Evolutionary conservation across 2,113 vertebrate species (phyloP).

Genomic region (Myiopsitta monachus): DNA sequence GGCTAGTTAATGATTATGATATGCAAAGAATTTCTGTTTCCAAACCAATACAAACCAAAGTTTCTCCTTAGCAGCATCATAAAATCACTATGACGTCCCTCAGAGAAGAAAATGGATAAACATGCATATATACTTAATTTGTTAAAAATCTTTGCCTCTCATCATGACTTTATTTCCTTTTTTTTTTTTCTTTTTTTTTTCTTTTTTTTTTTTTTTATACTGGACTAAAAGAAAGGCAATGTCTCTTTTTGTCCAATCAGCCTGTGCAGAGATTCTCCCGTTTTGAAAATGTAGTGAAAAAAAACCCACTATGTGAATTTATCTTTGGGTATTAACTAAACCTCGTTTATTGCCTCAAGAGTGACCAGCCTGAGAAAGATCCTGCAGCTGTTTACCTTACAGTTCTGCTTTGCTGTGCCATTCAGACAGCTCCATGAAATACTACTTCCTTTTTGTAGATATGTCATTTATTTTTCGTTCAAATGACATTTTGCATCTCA

Average conservation of each 20-base stretch:
- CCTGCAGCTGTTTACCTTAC: neutral
- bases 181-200: neutral
- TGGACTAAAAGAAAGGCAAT: neutral
- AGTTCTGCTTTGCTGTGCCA: neutral
- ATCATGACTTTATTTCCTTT: neutral
- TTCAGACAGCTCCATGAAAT: neutral
- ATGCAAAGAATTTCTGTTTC: conserved; percentile 59
- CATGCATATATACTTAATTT: neutral
- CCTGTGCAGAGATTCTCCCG: neutral
- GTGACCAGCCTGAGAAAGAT: neutral
- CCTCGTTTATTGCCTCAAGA: neutral
- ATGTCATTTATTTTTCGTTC: neutral
- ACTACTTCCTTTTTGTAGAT: neutral
- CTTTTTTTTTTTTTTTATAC: neutral
- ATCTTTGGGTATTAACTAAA: neutral
- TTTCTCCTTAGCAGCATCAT: conserved; percentile 31
- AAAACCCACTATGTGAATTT: neutral
- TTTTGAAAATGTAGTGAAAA: neutral
- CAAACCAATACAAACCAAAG: conserved; percentile 40
- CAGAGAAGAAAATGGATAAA: neutral
- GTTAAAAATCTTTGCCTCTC: neutral
- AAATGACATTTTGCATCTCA: neutral
- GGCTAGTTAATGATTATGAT: conserved; percentile 39
- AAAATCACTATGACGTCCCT: conserved; percentile 21
- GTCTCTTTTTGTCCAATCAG: neutral